phyloP scores from a whole-genome alignment of 1,140 invertebrate species.

The Fragariocoptes setiger region DNA sequence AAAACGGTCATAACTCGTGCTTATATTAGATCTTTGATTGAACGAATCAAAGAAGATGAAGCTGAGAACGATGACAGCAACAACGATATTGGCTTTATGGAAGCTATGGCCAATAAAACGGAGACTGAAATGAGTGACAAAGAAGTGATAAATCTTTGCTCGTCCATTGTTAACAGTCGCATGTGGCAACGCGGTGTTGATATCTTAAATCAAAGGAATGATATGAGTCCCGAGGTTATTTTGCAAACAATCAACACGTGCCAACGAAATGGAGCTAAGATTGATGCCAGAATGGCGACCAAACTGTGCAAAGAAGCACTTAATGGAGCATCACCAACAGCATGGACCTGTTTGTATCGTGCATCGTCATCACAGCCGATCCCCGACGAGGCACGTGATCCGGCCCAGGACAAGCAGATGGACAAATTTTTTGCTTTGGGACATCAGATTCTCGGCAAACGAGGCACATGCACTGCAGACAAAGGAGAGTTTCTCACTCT shows the following conservation, averaged over 20 bases:
- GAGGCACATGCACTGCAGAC: slow-evolving; percentile 4
- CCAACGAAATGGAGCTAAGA: neutral
- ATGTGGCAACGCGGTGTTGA: slow-evolving; percentile 8
- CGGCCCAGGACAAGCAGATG: neutral
- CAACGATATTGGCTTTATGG: slow-evolving; percentile 5
- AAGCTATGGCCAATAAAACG: slow-evolving; percentile 3
- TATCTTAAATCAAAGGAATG: slow-evolving; percentile 2
- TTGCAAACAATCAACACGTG: slow-evolving; percentile 1
- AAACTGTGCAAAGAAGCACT: slow-evolving; percentile 5
- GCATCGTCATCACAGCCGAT: neutral
- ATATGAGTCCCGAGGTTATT: neutral
- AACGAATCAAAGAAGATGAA: slow-evolving; percentile 1
- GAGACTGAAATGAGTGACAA: slow-evolving; percentile 5
- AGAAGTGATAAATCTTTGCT: slow-evolving; percentile 3
- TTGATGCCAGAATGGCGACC: neutral
- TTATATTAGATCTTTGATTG: slow-evolving; percentile 4
- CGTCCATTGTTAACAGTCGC: slow-evolving; percentile 4
- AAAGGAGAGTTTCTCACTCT: slow-evolving; percentile 7
- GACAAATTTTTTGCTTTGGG: slow-evolving; percentile 2
- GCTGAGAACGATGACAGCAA: slow-evolving; percentile 1
- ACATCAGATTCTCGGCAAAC: slow-evolving; percentile 4
- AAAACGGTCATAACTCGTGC: slow-evolving; percentile 2
- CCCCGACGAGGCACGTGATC: neutral
- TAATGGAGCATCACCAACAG: neutral
- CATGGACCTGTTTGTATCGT: slow-evolving; percentile 6